A percentile compares a stretch with the other conserved stretches of the same genome.
Evolutionary conservation across 2,888 invertebrate species (phyloP).

Genomic region (Epistrophella euchroma): DNA sequence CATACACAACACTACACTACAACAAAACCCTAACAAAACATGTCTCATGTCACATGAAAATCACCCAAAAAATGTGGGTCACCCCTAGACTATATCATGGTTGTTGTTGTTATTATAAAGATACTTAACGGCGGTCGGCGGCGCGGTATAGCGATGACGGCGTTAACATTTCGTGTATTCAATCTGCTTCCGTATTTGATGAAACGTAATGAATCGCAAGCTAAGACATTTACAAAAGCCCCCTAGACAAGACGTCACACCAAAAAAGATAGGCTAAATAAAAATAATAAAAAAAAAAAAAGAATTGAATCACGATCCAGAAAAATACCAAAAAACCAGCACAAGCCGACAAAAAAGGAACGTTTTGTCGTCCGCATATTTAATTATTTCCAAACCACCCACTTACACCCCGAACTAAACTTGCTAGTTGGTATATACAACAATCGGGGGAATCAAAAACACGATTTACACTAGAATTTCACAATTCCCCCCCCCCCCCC

Average conservation of each 20-base stretch:
- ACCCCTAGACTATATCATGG: conserved; percentile 43
- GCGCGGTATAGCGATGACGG: background rate
- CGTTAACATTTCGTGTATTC: conserved; percentile 74
- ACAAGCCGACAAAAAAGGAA: conserved; percentile 48
- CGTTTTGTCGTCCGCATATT: conserved; percentile 75
- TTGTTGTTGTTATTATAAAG: conserved; percentile 17
- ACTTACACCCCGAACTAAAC: conserved; percentile 60
- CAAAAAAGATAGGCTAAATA: conserved; percentile 14
- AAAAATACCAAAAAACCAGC: conserved; percentile 66
- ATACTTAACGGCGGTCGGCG: conserved; percentile 31
- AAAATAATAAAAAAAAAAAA: conserved; percentile 1
- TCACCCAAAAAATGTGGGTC: conserved; percentile 69
- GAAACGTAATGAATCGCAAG: conserved; percentile 70
- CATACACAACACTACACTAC: conserved; percentile 17
- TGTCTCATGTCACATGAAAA: conserved; percentile 74
- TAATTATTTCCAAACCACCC: conserved; percentile 76
- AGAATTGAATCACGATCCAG: conserved; percentile 59
- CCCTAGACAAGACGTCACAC: conserved; percentile 62
- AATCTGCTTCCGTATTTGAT: conserved; percentile 75
- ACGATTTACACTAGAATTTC: conserved; percentile 75
- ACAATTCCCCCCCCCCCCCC: conserved; percentile 23
- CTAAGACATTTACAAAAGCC: conserved; percentile 26
- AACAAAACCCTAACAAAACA: conserved; percentile 35
- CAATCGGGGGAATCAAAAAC: conserved; percentile 71
- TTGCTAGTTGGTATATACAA: background rate